Evolutionary conservation across 2,888 invertebrate species (phyloP).

Genomic region (Cheilosia impressa): DNA sequence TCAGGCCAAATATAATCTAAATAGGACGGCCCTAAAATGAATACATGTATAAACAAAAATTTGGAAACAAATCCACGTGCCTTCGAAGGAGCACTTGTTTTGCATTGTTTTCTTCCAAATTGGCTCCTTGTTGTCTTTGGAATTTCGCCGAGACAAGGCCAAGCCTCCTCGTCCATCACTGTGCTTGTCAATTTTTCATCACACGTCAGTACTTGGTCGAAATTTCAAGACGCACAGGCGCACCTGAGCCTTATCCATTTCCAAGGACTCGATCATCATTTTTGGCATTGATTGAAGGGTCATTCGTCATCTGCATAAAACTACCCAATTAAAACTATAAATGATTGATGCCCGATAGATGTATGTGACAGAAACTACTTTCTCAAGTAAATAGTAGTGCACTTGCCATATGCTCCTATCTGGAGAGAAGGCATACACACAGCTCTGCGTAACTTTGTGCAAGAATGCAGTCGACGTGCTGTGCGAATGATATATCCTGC

Average conservation of each 20-base stretch:
- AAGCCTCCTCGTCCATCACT: constrained; percentile 20
- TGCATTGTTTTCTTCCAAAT: not conserved
- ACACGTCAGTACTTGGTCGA: constrained; percentile 24
- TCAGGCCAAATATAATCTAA: not conserved
- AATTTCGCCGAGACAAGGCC: not conserved
- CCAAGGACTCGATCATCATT: constrained; percentile 42
- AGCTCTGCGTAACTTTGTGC: constrained; percentile 53
- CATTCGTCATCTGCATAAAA: not conserved
- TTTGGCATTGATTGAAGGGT: constrained; percentile 29
- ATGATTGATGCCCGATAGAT: constrained; percentile 52
- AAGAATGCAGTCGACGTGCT: constrained; percentile 47
- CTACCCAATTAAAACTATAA: constrained; percentile 7
- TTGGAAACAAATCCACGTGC: not conserved
- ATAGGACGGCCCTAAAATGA: not conserved
- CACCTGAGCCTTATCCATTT: constrained; percentile 31
- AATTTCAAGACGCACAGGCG: not conserved
- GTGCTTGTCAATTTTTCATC: constrained; percentile 46
- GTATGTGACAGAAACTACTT: not conserved
- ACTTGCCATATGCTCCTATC: constrained; percentile 23
- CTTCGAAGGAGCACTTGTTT: not conserved
- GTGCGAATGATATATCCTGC: constrained; percentile 48
- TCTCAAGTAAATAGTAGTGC: not conserved
- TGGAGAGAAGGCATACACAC: constrained; percentile 13
- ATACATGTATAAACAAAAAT: not conserved
- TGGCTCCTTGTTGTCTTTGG: not conserved